These are phyloP conservation scores for Drosophila simulans DNA, from an alignment of 1,140 invertebrate species.

Conservation along the genomic window DNA sequence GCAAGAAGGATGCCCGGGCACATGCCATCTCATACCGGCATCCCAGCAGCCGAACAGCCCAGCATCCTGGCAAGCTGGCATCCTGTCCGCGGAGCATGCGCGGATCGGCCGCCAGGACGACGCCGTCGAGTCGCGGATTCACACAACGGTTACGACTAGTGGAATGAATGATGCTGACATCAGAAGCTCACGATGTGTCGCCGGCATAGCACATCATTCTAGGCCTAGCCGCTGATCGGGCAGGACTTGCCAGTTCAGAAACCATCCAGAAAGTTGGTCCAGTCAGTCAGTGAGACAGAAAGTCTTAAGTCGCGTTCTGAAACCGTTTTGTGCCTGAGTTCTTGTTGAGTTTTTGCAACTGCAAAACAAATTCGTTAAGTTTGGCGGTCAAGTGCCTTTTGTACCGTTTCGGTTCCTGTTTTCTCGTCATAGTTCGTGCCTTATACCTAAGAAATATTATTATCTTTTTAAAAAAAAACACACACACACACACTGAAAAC, in stretches of 20 bases:
- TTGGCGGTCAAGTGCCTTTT: slow-evolving; percentile 58
- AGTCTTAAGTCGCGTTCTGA: slow-evolving; percentile 47
- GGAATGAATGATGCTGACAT: slow-evolving; percentile 79
- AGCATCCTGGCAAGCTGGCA: slow-evolving; percentile 6
- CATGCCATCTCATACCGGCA: slow-evolving; percentile 38
- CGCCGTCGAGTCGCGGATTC: slow-evolving; percentile 56
- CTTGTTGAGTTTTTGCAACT: slow-evolving; percentile 52
- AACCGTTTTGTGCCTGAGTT: slow-evolving; percentile 72
- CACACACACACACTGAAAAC: slow-evolving; percentile 3
- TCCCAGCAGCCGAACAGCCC: background rate
- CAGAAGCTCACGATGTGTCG: slow-evolving; percentile 84
- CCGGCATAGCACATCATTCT: slow-evolving; percentile 84
- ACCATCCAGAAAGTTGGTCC: background rate
- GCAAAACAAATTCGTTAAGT: slow-evolving; percentile 44
- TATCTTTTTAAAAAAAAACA: background rate
- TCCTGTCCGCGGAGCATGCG: slow-evolving; percentile 69
- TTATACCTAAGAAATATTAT: slow-evolving; percentile 50
- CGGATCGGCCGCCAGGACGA: slow-evolving; percentile 32
- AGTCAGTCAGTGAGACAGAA: slow-evolving; percentile 24
- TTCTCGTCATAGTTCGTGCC: slow-evolving; percentile 60
- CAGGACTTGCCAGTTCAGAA: slow-evolving; percentile 72
- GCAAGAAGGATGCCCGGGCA: slow-evolving; percentile 5
- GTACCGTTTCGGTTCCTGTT: slow-evolving; percentile 40
- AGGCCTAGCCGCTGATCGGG: slow-evolving; percentile 84
- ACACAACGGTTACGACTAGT: slow-evolving; percentile 78